Conservation (phyloP, 2,113 vertebrate genomes). For the Semicossyphus pulcher region DNA sequence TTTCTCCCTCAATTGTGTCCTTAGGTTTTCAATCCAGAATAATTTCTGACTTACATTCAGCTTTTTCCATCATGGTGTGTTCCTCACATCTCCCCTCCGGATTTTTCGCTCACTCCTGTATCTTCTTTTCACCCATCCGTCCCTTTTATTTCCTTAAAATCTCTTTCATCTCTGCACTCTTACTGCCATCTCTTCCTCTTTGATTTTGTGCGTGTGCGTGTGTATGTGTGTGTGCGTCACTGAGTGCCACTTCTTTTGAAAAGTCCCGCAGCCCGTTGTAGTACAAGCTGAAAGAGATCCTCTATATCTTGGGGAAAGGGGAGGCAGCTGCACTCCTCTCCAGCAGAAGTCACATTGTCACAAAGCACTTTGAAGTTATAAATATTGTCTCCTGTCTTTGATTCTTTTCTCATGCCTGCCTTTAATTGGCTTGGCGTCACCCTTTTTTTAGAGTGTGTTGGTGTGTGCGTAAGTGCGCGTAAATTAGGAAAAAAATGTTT, state of each 20-base stretch:
- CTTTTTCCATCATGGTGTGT: constrained; percentile 25
- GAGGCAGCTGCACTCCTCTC: constrained; percentile 14
- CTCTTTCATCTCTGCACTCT: constrained; percentile 46
- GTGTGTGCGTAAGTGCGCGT: background rate
- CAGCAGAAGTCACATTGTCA: constrained; percentile 30
- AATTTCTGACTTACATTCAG: constrained; percentile 22
- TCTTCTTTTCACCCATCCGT: constrained; percentile 16
- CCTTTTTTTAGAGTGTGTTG: background rate
- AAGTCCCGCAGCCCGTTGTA: constrained; percentile 22
- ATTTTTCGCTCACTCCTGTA: background rate
- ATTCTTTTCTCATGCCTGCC: constrained; percentile 18
- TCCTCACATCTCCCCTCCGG: constrained; percentile 1
- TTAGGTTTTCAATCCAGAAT: constrained; percentile 19
- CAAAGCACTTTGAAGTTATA: constrained; percentile 66
- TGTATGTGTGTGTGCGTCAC: background rate
- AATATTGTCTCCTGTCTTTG: constrained; percentile 41
- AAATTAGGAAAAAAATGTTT: constrained; percentile 16
- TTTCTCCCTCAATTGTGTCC: background rate
- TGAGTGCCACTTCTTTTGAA: constrained; percentile 22
- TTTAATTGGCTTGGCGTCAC: constrained; percentile 54
- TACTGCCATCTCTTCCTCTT: constrained; percentile 4
- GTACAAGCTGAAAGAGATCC: constrained; percentile 25
- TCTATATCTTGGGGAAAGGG: constrained; percentile 26
- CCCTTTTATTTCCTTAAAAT: constrained; percentile 28
- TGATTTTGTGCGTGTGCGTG: constrained; percentile 4